Evolutionary conservation across 2,888 invertebrate genomes (phyloP), one percentile per base, ranked within the genome.

Genomic region (Adela reaumurella): DNA sequence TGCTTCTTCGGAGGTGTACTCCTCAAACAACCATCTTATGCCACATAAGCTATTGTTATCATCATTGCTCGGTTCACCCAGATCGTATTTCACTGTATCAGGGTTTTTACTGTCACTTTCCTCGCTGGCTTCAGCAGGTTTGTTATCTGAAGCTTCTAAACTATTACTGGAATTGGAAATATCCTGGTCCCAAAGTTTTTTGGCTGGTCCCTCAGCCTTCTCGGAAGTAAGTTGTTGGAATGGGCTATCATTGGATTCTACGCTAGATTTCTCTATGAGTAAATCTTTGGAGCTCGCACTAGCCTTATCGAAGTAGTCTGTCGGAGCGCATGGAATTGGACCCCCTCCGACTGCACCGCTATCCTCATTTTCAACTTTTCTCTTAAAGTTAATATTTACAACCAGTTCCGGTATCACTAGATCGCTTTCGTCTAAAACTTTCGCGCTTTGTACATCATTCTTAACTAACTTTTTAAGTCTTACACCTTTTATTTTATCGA

Each of bases 231-330:
- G 48, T 58, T 65, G 60, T 61, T 63, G 59, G 14, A 59, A 51
- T 3, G 59, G 55, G 48, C 59, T 77, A 46, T 81, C 82, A 57
- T 74, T 81, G 6, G 82, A 81, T 61, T 74, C 78, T 58, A 74
- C 68, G 56, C 80, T 73, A 53, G 78, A 74, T 65, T 81, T 81
- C 58, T 82, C 85, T 69, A 88, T 73, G 14, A 87, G 70, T 57
- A 85, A 83, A 65, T 88, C 88, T 69, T 88, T 88, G 14, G 88
- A 88, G 59, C 85, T 86, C 19, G 86, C 86, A 62, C 86, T 87
- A 43, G 83, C 81, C 60, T 84, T 82, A 59, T 87, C 87, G 53
- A 83, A 83, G 55, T 83, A 74, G 58, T 77, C 76, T 44, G 49
- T 54, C 35, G 55, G 59, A 62, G 29, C 55, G 57, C 53, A 50